These are phyloP conservation scores for Lepidurus arcticus DNA, from an alignment of 1,140 invertebrate species.

Conservation along the genomic window DNA sequence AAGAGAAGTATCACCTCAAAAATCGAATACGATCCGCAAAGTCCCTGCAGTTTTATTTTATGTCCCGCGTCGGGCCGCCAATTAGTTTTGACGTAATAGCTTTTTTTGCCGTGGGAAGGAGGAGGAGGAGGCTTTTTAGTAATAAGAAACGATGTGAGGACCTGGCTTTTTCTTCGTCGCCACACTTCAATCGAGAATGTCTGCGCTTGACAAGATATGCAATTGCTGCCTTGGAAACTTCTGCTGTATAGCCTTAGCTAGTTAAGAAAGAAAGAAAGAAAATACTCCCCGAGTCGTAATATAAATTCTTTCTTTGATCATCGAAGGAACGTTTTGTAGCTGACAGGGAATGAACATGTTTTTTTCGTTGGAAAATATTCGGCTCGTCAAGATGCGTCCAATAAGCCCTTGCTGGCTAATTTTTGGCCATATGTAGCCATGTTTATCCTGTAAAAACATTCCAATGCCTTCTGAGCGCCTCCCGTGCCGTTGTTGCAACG, in stretches of 20 bases:
- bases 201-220: conserved; percentile 18
- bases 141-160: background rate
- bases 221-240: background rate
- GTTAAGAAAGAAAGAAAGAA: too few relatives aligned
- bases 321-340: background rate
- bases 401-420: background rate
- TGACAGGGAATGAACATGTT: background rate
- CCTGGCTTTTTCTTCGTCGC: background rate
- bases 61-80: background rate
- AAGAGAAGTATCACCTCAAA: background rate
- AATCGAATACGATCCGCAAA: background rate
- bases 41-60: background rate
- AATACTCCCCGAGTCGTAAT: background rate
- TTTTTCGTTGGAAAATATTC: background rate
- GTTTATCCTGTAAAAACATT: background rate
- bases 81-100: background rate
- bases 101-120: background rate
- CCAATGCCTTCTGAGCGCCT: background rate
- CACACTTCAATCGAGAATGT: background rate
- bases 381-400: background rate
- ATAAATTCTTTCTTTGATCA: background rate
- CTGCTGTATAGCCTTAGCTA: too few relatives aligned
- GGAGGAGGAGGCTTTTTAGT: background rate
- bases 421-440: background rate
- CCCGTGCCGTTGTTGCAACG: background rate